phyloP scores from a whole-genome alignment of 1,140 invertebrate species.

The Diprion similis region DNA sequence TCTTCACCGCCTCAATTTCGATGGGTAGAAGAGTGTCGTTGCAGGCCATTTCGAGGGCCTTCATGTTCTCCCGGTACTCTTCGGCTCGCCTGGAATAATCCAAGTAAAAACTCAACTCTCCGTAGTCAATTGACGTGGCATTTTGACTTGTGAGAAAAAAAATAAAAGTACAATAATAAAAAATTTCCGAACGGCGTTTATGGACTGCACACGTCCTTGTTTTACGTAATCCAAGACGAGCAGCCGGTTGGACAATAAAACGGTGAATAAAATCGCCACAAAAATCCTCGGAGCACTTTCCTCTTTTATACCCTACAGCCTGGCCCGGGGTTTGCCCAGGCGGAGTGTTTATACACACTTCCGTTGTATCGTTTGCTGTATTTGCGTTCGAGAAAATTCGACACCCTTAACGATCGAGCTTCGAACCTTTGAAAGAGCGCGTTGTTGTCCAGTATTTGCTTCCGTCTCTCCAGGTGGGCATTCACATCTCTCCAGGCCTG shows the following conservation, averaged over 20 bases:
- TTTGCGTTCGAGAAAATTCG: too few species aligned
- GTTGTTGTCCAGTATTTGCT: slow-evolving; percentile 79
- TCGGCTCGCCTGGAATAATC: slow-evolving; percentile 65
- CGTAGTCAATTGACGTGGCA: too few species aligned
- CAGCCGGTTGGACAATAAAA: too few species aligned
- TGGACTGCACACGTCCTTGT: too few species aligned
- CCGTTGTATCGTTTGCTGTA: background rate
- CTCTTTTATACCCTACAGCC: too few species aligned
- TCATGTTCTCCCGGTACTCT: slow-evolving; percentile 75
- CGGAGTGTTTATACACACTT: background rate
- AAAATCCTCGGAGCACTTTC: background rate
- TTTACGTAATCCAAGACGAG: too few species aligned
- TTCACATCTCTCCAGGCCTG: slow-evolving; percentile 90
- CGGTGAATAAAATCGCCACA: too few species aligned
- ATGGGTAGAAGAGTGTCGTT: slow-evolving; percentile 69
- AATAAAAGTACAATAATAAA: too few species aligned
- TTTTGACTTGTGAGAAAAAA: background rate
- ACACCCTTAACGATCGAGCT: background rate
- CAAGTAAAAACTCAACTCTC: background rate
- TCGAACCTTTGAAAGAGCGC: slow-evolving; percentile 73
- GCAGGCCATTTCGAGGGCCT: slow-evolving; percentile 72
- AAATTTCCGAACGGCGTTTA: too few species aligned
- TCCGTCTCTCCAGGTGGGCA: slow-evolving; percentile 77
- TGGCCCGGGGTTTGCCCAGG: too few species aligned
- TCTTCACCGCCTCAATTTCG: slow-evolving; percentile 72